Evolutionary conservation across 2,113 vertebrate species (phyloP).

Genomic region (Tragelaphus buxtoni): DNA sequence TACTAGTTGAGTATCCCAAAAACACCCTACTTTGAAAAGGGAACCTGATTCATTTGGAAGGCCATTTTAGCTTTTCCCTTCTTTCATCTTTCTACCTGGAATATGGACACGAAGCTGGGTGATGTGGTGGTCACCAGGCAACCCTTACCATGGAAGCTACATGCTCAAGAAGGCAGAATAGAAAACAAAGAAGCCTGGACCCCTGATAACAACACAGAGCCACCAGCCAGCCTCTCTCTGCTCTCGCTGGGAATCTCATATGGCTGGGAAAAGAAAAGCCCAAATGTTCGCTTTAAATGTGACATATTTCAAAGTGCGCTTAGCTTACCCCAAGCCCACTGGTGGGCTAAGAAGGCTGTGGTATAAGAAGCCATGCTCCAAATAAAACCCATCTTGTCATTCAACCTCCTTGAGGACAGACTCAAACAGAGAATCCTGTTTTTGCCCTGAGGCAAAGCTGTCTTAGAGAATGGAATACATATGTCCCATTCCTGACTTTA

Average conservation of each 20-base stretch:
- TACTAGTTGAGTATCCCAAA: neutral
- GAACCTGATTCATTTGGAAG: neutral
- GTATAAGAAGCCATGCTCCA: neutral
- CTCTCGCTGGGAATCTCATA: neutral
- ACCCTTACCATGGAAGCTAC: neutral
- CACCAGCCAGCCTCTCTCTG: neutral
- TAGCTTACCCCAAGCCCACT: neutral
- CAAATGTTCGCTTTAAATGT: neutral
- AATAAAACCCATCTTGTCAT: neutral
- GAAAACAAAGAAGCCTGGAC: neutral
- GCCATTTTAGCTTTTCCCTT: neutral
- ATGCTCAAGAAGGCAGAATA: neutral
- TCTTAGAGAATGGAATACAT: neutral
- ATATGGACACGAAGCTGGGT: neutral
- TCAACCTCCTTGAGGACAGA: neutral
- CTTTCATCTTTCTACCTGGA: neutral
- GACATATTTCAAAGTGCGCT: neutral
- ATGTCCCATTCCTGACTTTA: neutral
- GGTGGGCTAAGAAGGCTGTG: neutral
- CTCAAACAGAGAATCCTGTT: neutral
- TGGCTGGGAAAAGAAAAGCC: neutral
- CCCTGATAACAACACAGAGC: neutral
- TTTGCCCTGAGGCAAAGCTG: neutral
- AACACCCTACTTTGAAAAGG: neutral
- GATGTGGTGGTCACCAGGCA: neutral